These are phyloP conservation scores for Melanotaenia parkinsoni DNA, from an alignment of 2,797 vertebrate genomes.

Conservation along the genomic window DNA sequence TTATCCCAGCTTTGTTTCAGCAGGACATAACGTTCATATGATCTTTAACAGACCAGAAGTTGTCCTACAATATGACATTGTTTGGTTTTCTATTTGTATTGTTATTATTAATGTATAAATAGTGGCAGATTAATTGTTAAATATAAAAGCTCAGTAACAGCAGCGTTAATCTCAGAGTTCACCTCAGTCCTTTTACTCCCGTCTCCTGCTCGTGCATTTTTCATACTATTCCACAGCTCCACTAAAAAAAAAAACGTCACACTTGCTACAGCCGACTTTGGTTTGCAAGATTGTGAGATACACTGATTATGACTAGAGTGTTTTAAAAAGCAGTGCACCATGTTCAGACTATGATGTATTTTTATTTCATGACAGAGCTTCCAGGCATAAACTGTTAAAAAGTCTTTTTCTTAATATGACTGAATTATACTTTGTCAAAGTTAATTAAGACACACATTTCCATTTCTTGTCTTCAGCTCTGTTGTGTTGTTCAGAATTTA, in stretches of 20 bases:
- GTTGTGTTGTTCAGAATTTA: no score
- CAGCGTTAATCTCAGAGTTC: background rate
- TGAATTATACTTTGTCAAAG: background rate
- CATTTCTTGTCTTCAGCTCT: background rate
- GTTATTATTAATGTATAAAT: background rate
- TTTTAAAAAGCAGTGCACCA: background rate
- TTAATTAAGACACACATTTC: background rate
- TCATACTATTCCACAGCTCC: background rate
- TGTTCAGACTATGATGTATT: background rate
- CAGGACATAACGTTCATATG: conserved; percentile 4
- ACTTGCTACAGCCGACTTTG: background rate
- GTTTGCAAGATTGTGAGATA: background rate
- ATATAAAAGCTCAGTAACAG: background rate
- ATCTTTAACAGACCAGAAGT: background rate
- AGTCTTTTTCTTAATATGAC: background rate
- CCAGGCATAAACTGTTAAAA: background rate
- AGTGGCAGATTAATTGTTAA: background rate
- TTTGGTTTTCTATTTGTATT: background rate
- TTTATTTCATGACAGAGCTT: background rate
- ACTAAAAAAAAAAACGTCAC: background rate
- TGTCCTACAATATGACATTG: background rate
- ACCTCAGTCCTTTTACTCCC: background rate
- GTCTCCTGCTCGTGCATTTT: background rate
- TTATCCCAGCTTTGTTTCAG: conserved; percentile 3
- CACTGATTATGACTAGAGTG: background rate